Conservation (phyloP, 2,888 invertebrate species). For the Andrena dorsata region DNA sequence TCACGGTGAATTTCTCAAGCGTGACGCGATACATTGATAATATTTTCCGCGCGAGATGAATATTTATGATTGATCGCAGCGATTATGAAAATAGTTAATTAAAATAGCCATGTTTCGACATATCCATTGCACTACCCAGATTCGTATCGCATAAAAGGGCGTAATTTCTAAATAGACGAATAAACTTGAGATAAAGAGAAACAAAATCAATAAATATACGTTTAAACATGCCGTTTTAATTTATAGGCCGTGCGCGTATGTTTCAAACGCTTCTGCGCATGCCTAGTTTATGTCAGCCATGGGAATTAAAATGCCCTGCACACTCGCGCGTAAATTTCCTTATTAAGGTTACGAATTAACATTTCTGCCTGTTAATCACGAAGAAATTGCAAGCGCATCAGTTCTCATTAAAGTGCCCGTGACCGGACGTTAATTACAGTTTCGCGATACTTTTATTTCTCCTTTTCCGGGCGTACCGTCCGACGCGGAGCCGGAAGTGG, state of each 20-base stretch:
- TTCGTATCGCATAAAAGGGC: not conserved
- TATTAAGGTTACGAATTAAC: conserved; percentile 54
- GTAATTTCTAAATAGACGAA: not conserved
- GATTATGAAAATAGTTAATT: conserved; percentile 37
- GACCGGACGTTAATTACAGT: conserved; percentile 67
- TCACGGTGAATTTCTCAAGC: conserved; percentile 55
- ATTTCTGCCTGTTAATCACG: conserved; percentile 56
- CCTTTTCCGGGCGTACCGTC: conserved; percentile 65
- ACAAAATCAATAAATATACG: conserved; percentile 21
- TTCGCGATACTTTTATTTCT: conserved; percentile 56
- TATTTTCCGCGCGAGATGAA: not conserved
- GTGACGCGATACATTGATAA: conserved; percentile 40
- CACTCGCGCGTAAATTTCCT: conserved; percentile 43
- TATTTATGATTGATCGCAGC: conserved; percentile 7
- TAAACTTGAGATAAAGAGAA: conserved; percentile 9
- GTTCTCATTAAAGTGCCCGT: conserved; percentile 65
- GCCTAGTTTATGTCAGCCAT: not conserved
- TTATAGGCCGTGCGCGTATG: not conserved
- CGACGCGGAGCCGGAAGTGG: conserved; percentile 66
- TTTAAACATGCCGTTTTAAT: not conserved
- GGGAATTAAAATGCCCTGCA: conserved; percentile 7
- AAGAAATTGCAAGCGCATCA: conserved; percentile 58
- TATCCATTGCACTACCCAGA: conserved; percentile 38
- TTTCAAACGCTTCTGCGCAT: not conserved
- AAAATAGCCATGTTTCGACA: conserved; percentile 33